These are phyloP conservation scores for Torymus auratus DNA, from an alignment of 2,888 invertebrate species.

Conservation along the genomic window DNA sequence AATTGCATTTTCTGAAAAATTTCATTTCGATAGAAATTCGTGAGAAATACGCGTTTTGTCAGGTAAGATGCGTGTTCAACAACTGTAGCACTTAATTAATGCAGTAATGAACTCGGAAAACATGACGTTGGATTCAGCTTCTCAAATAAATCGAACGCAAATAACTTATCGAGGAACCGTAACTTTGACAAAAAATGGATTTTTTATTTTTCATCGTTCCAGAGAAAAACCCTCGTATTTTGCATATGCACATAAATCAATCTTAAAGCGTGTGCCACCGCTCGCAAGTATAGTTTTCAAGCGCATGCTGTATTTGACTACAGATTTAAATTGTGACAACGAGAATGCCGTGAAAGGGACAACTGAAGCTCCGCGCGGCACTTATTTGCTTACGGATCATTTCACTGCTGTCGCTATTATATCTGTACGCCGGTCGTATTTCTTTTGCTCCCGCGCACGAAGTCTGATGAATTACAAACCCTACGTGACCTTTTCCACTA, in stretches of 20 bases:
- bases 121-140: too few species aligned
- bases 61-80: too few species aligned
- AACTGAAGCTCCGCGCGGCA: background rate
- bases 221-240: too few species aligned
- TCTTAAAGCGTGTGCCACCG: too few species aligned
- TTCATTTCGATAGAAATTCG: background rate
- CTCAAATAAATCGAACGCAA: too few species aligned
- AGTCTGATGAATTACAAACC: conserved; percentile 30
- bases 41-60: background rate
- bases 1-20: background rate
- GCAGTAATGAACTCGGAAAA: too few species aligned
- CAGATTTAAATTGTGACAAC: conserved; percentile 6
- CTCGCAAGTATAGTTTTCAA: background rate
- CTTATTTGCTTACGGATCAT: conserved; percentile 43
- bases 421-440: conserved; percentile 7
- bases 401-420: conserved; percentile 12
- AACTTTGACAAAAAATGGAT: too few species aligned
- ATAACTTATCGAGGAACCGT: too few species aligned
- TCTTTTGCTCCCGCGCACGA: conserved; percentile 3
- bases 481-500: conserved; percentile 19
- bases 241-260: too few species aligned
- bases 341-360: conserved; percentile 3
- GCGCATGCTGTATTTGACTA: background rate
- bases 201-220: too few species aligned
- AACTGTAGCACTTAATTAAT: too few species aligned